These are phyloP conservation scores for Carduelis carduelis DNA, from an alignment of 2,797 vertebrate species.

Conservation along the genomic window DNA sequence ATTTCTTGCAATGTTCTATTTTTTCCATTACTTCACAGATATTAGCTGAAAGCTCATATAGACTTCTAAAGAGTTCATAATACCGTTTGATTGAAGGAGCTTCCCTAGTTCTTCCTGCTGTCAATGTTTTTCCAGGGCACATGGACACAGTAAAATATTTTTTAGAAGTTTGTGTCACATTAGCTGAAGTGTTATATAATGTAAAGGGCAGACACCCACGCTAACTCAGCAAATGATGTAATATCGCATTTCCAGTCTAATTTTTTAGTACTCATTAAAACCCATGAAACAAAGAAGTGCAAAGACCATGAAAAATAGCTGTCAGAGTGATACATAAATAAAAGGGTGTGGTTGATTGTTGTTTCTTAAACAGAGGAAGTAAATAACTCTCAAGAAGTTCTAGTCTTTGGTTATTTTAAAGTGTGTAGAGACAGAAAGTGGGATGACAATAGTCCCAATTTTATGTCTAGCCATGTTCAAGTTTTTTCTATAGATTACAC, in stretches of 20 bases:
- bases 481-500: background rate
- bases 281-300: background rate
- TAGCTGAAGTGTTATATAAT: background rate
- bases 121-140: background rate
- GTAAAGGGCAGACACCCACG: background rate
- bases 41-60: background rate
- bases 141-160: background rate
- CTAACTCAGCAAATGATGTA: background rate
- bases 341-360: background rate
- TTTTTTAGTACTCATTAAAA: background rate
- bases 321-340: background rate
- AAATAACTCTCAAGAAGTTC: background rate
- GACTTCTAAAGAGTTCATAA: background rate
- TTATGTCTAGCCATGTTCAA: background rate
- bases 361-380: background rate
- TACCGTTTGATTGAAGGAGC: background rate
- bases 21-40: background rate
- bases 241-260: accelerated
- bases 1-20: background rate
- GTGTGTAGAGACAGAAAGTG: background rate
- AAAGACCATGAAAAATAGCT: background rate
- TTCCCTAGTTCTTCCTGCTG: background rate
- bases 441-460: background rate
- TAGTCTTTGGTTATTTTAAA: background rate
- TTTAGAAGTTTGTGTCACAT: background rate